Evolutionary conservation across 2,888 invertebrate species (phyloP).

Genomic region (Limnephilus marmoratus): DNA sequence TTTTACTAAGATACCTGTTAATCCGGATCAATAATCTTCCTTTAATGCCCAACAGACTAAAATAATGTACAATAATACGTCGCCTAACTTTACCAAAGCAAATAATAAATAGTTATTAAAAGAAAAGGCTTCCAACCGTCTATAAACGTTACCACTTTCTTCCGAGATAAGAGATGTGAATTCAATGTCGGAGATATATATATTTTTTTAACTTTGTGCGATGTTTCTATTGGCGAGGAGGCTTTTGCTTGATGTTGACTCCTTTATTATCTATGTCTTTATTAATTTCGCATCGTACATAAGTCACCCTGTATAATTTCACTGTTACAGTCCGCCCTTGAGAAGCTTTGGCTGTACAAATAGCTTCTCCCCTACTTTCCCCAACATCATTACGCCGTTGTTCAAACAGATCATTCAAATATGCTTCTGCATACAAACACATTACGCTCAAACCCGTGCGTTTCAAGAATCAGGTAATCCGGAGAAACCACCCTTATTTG

Average conservation of each 20-base stretch:
- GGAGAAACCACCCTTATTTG: background rate
- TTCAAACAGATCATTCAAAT: conserved; percentile 29
- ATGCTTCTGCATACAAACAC: conserved; percentile 6
- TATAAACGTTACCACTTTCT: background rate
- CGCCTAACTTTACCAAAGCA: too few species aligned
- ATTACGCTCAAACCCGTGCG: background rate
- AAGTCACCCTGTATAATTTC: background rate
- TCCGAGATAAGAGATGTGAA: too few species aligned
- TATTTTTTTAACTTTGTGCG: background rate
- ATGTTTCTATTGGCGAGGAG: too few species aligned
- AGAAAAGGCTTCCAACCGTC: background rate
- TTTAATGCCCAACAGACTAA: too few species aligned
- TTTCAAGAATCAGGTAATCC: background rate
- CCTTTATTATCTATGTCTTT: background rate
- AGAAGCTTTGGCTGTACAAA: background rate
- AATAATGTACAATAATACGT: too few species aligned
- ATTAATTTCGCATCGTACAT: background rate
- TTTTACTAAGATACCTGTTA: too few species aligned
- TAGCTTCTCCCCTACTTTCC: background rate
- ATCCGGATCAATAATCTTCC: too few species aligned
- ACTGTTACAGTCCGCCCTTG: background rate
- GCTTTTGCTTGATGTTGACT: background rate
- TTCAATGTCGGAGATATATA: too few species aligned
- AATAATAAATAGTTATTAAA: background rate
- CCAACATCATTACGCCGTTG: background rate